Percentiles rank a stretch among this genome's conserved stretches.
These are phyloP conservation scores for Chlorodrepanis virens DNA, from an alignment of 2,113 vertebrate species.

Conservation along the genomic window DNA sequence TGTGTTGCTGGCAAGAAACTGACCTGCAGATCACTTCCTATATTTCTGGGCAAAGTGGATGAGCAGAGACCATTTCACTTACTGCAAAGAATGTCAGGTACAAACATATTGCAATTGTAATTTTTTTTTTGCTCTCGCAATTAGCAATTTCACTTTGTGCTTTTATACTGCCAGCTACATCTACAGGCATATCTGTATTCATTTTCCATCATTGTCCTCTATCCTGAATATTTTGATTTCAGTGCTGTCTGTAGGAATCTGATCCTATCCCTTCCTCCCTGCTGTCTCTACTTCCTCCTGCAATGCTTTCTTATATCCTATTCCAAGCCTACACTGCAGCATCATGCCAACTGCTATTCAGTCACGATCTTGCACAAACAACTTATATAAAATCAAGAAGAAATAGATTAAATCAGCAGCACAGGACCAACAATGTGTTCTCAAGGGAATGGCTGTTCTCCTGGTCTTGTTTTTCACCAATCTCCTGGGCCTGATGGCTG, in stretches of 20 bases:
- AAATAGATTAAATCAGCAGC: background rate
- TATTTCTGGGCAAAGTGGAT: background rate
- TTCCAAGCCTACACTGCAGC: background rate
- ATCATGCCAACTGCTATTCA: background rate
- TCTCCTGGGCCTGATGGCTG: background rate
- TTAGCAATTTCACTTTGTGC: background rate
- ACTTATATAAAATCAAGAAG: background rate
- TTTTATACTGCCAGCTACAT: background rate
- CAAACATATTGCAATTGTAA: background rate
- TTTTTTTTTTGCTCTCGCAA: background rate
- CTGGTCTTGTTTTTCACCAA: background rate
- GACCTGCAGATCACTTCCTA: background rate
- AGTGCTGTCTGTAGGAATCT: background rate
- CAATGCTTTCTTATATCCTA: background rate
- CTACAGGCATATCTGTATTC: background rate
- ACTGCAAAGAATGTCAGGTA: background rate
- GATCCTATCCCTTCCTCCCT: background rate
- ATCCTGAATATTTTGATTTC: background rate
- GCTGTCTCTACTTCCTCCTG: background rate
- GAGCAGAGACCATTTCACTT: background rate
- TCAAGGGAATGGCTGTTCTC: background rate
- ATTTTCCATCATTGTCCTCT: background rate
- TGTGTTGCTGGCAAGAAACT: background rate
- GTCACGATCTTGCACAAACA: background rate
- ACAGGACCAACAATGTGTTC: fast-evolving